Conservation (phyloP, 2,797 vertebrate species). For the Danio jaintianensis region DNA sequence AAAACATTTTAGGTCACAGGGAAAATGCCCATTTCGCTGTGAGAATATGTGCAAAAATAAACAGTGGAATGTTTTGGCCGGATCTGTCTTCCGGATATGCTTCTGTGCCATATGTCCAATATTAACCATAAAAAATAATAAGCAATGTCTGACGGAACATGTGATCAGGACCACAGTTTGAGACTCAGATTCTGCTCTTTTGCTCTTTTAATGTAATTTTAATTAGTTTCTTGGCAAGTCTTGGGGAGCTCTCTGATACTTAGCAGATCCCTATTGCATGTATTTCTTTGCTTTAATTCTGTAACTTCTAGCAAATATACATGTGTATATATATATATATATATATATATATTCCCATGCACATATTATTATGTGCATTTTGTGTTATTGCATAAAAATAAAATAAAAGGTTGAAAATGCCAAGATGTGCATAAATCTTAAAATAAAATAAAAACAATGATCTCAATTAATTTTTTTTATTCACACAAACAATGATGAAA, state of each 20-base stretch:
- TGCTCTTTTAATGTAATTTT: neutral
- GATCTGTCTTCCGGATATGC: conserved; percentile 76
- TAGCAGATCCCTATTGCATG: neutral
- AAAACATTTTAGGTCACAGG: conserved; percentile 83
- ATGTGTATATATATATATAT: no score
- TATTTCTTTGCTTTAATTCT: neutral
- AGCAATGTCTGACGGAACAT: conserved; percentile 21
- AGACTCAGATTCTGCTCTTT: neutral
- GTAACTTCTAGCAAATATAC: no score
- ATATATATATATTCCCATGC: no score
- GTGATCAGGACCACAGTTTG: neutral
- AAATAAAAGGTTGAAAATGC: no score
- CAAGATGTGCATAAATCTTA: no score
- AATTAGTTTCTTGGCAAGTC: no score
- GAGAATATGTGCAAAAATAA: conserved; percentile 89
- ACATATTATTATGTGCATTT: no score
- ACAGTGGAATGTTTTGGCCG: conserved; percentile 82
- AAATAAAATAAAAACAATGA: no score
- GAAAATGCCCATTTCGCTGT: conserved; percentile 81
- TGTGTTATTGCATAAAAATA: no score
- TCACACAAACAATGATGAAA: no score
- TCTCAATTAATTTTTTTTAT: no score
- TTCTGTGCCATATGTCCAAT: conserved; percentile 74
- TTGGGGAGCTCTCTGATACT: neutral
- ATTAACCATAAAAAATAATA: conserved; percentile 3